Percentiles rank a stretch among this genome's conserved stretches.
Conservation (phyloP, 1,140 invertebrate species). For the Listronotus bonariensis region DNA sequence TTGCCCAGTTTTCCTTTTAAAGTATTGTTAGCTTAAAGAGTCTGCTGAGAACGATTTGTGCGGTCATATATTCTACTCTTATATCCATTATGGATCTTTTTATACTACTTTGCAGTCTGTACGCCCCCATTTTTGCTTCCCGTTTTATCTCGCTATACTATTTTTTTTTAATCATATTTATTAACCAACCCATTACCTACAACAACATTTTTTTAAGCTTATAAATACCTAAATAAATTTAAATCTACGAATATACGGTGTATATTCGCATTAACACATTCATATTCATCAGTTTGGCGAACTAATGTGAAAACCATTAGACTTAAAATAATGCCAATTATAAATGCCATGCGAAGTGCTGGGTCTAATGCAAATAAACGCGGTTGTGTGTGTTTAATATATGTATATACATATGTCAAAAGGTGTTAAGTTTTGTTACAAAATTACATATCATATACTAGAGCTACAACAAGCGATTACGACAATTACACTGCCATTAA, state of each 20-base stretch:
- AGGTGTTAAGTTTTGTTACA: conserved; percentile 15
- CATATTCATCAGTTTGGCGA: conserved; percentile 26
- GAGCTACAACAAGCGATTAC: neutral
- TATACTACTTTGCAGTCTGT: too few relatives aligned
- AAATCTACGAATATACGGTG: neutral
- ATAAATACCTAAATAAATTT: too few relatives aligned
- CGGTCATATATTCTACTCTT: too few relatives aligned
- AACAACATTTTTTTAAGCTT: too few relatives aligned
- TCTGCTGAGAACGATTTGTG: too few relatives aligned
- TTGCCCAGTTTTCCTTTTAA: too few relatives aligned
- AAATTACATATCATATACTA: conserved; percentile 7
- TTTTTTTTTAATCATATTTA: too few relatives aligned
- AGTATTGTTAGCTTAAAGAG: too few relatives aligned
- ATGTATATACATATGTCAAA: conserved; percentile 21
- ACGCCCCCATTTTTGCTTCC: too few relatives aligned
- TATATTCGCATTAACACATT: conserved; percentile 21
- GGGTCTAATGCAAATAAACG: conserved; percentile 30
- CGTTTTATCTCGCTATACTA: too few relatives aligned
- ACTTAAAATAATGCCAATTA: conserved; percentile 32
- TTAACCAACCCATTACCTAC: too few relatives aligned
- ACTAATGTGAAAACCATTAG: conserved; percentile 33
- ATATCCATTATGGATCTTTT: too few relatives aligned
- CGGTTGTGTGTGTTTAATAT: conserved; percentile 25
- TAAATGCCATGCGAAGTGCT: conserved; percentile 30
- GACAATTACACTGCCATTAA: neutral